Evolutionary conservation across 1,140 invertebrate genomes (phyloP).

Genomic region (Leptinotarsa lineolata): DNA sequence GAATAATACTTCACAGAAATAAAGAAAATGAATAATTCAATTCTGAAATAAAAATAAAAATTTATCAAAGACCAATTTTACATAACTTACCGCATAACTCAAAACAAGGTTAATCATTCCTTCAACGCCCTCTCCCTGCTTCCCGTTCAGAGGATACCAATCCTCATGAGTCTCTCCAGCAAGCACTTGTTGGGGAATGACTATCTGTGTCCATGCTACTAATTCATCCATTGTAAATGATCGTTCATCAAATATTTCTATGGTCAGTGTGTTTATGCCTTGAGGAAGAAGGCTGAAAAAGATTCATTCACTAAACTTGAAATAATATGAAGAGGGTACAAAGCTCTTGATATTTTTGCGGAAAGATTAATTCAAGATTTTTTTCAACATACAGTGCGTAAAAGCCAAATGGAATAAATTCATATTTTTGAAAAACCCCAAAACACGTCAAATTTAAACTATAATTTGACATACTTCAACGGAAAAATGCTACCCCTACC

Average conservation of each 20-base stretch:
- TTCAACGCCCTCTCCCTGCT: conserved; percentile 91
- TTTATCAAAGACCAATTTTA: neutral
- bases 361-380: no score
- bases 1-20: no score
- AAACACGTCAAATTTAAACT: no score
- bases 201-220: conserved; percentile 88
- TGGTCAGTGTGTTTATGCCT: conserved; percentile 83
- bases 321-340: no score
- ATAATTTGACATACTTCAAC: no score
- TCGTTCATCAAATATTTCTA: conserved; percentile 97
- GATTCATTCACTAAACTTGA: neutral
- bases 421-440: no score
- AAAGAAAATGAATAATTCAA: no score
- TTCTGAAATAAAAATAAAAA: neutral
- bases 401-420: no score
- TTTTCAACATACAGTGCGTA: no score
- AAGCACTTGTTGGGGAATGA: conserved; percentile 81
- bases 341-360: no score
- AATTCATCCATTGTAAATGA: conserved; percentile 95
- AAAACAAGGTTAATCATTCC: conserved; percentile 81
- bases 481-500: no score
- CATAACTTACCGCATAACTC: conserved; percentile 72
- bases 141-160: conserved; percentile 89
- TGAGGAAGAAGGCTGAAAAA: conserved; percentile 77
- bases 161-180: conserved; percentile 89